Conservation (phyloP, 2,888 invertebrate species). For the Tigriopus californicus region DNA sequence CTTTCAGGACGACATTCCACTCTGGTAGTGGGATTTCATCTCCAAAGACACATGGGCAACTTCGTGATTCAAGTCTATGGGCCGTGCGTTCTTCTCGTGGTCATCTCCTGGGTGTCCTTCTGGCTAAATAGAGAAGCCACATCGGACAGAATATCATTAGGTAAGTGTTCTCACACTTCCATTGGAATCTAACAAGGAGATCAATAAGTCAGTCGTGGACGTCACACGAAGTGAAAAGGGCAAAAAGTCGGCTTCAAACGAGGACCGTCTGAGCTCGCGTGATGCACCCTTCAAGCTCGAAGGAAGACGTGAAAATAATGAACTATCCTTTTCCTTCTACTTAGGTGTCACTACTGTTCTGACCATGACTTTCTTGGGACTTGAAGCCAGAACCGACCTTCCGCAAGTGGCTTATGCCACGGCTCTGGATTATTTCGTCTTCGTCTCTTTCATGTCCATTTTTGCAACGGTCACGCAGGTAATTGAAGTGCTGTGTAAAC, state of each 20-base stretch:
- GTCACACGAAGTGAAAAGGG: no score
- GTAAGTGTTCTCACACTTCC: slow-evolving; percentile 27
- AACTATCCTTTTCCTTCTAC: background rate
- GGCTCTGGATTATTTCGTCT: slow-evolving; percentile 65
- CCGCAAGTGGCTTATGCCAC: slow-evolving; percentile 60
- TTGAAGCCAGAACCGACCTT: slow-evolving; percentile 57
- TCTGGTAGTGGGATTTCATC: slow-evolving; percentile 50
- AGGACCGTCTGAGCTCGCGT: background rate
- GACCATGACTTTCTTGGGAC: slow-evolving; percentile 62
- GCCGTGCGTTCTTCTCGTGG: slow-evolving; percentile 33
- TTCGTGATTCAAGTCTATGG: slow-evolving; percentile 36
- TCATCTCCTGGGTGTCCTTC: slow-evolving; percentile 49
- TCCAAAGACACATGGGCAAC: slow-evolving; percentile 65
- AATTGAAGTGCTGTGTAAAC: no score
- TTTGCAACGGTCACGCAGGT: slow-evolving; percentile 56
- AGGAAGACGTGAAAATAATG: background rate
- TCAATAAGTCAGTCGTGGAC: no score
- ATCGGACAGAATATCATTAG: slow-evolving; percentile 57
- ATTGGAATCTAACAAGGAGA: no score
- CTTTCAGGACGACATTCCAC: slow-evolving; percentile 21
- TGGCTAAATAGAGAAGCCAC: slow-evolving; percentile 70
- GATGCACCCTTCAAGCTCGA: background rate
- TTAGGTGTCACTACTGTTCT: slow-evolving; percentile 60
- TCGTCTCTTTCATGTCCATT: slow-evolving; percentile 56
- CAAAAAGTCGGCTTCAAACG: background rate